Evolutionary conservation across 2,888 invertebrate genomes (phyloP), one percentile per base, ranked within the genome.

Genomic region (Diaprepes abbreviatus): DNA sequence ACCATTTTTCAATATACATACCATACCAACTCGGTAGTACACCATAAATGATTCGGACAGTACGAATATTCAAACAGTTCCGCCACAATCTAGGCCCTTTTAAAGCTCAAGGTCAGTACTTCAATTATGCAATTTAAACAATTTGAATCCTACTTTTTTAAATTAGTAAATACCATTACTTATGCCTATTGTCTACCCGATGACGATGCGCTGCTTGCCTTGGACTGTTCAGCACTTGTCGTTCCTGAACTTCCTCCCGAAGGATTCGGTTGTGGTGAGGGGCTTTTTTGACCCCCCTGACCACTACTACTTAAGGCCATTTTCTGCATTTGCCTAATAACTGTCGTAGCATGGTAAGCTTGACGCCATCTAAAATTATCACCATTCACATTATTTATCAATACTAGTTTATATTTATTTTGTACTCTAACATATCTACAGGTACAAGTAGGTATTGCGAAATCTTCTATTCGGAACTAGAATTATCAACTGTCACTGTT

Each of bases 291-390:
- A 79, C 81, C 84, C 1, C 71, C 63, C 10, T 55, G 65, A 19
- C 68, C 40, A 7, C 91, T 90, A 16, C 71, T 63, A 86, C 93
- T 94, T 80, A 97, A 89, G 38, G 96, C 96, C 91, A 98, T 91
- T 85, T 94, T 93, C 87, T 96, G 93, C 96, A 98, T 97, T 88
- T 98, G 97, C 74, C 97, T 90, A 83, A 99, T 98, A 75, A 98
- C 98, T 45, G 97, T 95, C 57, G 98, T 95, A 58, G 98, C 98
- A 85, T 98, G 96, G 88, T 96, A 98, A 2, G 98, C 98, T 90
- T 97, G 96, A 95, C 72, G 71, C 73, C 73, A 74, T 45, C 66
- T 66, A 33, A 43, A 19, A 64, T 36, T 50, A 57, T 52, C 38
- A 48, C 17, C n/a, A 19, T n/a, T n/a, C n/a, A n/a, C n/a, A n/a